These are phyloP conservation scores for Diadema setosum DNA, from an alignment of 35 echinoderm and acorn worm species.

Conservation along the genomic window DNA sequence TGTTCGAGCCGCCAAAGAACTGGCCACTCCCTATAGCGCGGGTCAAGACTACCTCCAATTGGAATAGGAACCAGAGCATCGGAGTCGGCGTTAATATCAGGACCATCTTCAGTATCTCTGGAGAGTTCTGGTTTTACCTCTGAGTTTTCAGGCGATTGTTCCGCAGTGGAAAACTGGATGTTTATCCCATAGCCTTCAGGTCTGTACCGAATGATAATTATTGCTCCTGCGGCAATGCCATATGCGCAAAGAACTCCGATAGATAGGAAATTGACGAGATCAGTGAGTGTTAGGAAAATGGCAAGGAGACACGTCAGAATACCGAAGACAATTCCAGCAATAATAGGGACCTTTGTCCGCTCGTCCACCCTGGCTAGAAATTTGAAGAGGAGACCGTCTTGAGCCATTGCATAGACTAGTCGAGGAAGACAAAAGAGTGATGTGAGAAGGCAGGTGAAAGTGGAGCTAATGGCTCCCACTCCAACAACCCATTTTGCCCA, in stretches of 20 bases:
- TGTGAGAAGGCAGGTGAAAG: background rate
- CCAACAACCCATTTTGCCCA: constrained; percentile 54
- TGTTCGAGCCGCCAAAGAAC: background rate
- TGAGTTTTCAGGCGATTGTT: background rate
- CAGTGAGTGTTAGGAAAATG: constrained; percentile 25
- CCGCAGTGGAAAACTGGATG: background rate
- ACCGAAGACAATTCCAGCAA: constrained; percentile 31
- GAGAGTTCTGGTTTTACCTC: background rate
- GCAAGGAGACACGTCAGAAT: background rate
- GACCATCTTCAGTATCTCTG: background rate
- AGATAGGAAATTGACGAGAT: constrained; percentile 43
- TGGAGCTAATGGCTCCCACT: constrained; percentile 31
- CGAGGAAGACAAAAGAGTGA: constrained; percentile 31
- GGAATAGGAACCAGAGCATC: background rate
- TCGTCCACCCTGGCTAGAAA: background rate
- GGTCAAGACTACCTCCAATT: background rate
- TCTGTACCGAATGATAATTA: constrained; percentile 39
- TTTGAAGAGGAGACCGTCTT: constrained; percentile 51
- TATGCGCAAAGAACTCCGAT: constrained; percentile 51
- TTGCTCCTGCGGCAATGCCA: constrained; percentile 21
- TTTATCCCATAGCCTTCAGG: background rate
- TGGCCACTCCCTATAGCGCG: background rate
- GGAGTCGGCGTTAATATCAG: background rate
- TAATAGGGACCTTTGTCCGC: constrained; percentile 38
- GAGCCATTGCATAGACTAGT: constrained; percentile 46